Evolutionary conservation across 2,797 vertebrate genomes (phyloP).

Genomic region (Odontamblyopus lacepedii): DNA sequence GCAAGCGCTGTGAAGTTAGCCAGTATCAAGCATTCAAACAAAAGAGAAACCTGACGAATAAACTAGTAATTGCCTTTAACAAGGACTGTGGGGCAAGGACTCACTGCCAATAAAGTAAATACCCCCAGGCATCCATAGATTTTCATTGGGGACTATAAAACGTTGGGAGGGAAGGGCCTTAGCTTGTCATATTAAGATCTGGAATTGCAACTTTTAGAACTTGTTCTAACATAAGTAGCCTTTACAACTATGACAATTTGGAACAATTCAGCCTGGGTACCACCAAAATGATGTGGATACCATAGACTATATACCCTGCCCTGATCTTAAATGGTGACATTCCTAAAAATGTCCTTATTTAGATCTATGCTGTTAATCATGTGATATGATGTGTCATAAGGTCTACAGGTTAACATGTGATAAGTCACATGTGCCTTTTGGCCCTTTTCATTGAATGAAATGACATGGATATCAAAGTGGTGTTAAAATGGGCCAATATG

Average conservation of each 20-base stretch:
- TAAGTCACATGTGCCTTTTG: constrained; percentile 12
- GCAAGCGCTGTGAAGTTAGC: not conserved
- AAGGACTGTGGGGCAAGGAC: not conserved
- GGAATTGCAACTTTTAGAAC: not conserved
- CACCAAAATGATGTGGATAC: not conserved
- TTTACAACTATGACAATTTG: not conserved
- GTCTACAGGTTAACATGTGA: constrained; percentile 6
- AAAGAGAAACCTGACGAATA: not conserved
- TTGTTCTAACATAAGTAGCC: not conserved
- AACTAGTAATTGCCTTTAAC: not conserved
- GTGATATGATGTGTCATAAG: constrained; percentile 6
- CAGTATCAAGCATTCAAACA: not conserved
- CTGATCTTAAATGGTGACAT: not conserved
- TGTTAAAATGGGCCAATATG: not conserved
- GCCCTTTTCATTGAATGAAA: not conserved
- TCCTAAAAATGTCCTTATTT: not conserved
- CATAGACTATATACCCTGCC: not conserved
- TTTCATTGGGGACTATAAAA: not conserved
- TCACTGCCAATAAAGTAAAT: not conserved
- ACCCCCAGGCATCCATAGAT: not conserved
- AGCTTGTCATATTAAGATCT: not conserved
- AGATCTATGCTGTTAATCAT: not conserved
- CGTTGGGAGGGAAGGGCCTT: not conserved
- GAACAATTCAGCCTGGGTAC: not conserved
- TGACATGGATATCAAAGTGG: not conserved